A percentile compares a stretch with the other conserved stretches of the same genome.
phyloP scores from a whole-genome alignment of 1,140 invertebrate species.

The Marisa cornuarietis region DNA sequence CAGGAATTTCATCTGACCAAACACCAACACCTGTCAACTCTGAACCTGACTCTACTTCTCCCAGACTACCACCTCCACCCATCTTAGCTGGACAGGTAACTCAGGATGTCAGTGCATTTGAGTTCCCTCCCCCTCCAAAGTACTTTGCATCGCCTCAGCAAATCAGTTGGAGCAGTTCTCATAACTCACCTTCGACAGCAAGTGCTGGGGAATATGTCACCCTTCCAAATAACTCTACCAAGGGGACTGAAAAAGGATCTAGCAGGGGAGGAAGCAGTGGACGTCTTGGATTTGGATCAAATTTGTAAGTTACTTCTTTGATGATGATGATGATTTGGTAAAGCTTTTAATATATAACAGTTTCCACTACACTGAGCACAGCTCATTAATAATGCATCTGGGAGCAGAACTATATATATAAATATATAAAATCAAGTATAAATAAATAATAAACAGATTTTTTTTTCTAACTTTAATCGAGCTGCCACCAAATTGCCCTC shows the following conservation, averaged over 20 bases:
- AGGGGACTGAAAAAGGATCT: conserved; percentile 4
- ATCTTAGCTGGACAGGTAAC: conserved; percentile 6
- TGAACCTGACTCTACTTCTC: conserved; percentile 23
- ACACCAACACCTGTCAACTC: conserved; percentile 15
- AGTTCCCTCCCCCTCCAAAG: conserved; percentile 38
- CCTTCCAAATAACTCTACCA: conserved; percentile 24
- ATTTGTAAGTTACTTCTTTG: neutral
- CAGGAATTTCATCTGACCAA: conserved; percentile 11
- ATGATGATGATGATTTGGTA: too few species aligned
- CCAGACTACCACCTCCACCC: conserved; percentile 33
- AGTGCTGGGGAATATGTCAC: conserved; percentile 34
- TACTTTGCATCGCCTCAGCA: neutral
- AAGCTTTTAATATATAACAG: too few species aligned
- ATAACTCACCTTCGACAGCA: conserved; percentile 9
- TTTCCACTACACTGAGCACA: too few species aligned
- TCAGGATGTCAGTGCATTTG: conserved; percentile 25
- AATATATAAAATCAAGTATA: too few species aligned
- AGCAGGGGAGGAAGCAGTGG: conserved; percentile 5
- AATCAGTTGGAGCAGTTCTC: neutral
- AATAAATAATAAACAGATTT: too few species aligned
- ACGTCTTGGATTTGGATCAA: conserved; percentile 8
- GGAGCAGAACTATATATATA: too few species aligned
- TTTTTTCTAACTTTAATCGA: too few species aligned
- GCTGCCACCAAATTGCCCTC: too few species aligned
- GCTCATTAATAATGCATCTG: too few species aligned